These are phyloP conservation scores for Benitochromis conjunctus DNA, from an alignment of 2,113 vertebrate genomes.

Conservation along the genomic window DNA sequence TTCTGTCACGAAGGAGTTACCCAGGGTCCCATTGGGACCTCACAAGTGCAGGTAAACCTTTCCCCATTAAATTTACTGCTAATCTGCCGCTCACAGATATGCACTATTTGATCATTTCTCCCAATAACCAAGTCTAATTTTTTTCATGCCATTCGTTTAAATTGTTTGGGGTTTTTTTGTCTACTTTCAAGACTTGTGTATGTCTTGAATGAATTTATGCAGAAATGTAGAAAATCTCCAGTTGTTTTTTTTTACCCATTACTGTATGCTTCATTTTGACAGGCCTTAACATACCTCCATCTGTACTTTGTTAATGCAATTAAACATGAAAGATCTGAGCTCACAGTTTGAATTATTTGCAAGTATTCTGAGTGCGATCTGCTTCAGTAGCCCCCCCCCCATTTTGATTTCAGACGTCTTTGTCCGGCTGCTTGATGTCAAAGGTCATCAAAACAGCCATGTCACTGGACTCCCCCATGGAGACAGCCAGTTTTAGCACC, in stretches of 20 bases:
- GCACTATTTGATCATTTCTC: neutral
- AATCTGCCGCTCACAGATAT: neutral
- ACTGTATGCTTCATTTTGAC: neutral
- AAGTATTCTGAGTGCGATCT: neutral
- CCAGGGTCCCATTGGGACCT: neutral
- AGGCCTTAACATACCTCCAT: neutral
- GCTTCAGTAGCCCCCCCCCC: neutral
- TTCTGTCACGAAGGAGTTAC: neutral
- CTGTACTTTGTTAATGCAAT: neutral
- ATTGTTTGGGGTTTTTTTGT: neutral
- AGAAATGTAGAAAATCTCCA: neutral
- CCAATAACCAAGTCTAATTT: neutral
- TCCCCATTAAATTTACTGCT: neutral
- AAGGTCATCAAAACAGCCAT: slow-evolving; percentile 77
- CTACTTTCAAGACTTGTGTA: neutral
- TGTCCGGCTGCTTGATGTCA: slow-evolving; percentile 54
- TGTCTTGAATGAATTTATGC: neutral
- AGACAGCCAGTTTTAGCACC: slow-evolving; percentile 67
- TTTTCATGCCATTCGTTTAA: neutral
- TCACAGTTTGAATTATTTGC: slow-evolving; percentile 15
- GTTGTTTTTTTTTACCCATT: neutral
- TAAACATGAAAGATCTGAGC: slow-evolving; percentile 7
- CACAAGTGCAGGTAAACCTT: neutral
- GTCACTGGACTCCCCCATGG: slow-evolving; percentile 45
- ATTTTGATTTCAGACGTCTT: slow-evolving; percentile 18